Base-by-base conservation (phyloP, 2,113 vertebrate genomes). In the Etheostoma cragini region DNA sequence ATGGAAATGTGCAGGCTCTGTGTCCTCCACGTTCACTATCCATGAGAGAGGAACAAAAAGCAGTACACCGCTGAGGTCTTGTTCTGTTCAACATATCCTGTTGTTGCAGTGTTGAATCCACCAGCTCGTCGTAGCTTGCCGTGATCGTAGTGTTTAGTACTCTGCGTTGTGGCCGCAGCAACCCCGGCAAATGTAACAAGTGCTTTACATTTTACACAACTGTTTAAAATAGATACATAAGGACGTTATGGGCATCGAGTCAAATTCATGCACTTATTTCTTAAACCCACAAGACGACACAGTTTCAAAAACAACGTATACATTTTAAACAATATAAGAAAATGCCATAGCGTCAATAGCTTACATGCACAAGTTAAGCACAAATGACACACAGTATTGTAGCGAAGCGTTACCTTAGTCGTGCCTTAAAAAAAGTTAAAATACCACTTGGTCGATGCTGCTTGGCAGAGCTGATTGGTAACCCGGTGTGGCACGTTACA, bases 161-260 rank as follows among this genome's bases (percentile, higher is more conserved):
- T 95, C 94, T 95, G 94, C 95, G 95, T 96, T 96, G 95, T 96
- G 95, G 94, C 94, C 95, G 95, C 95, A 92, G 94, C 95, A 96
- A 96, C 95, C 94, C 94, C 95, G 94, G n/a, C n/a, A n/a, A n/a
- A n/a, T 13, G 3, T 7, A 42, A 52, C n/a, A 26, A 24, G 13
- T 11, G 1, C 2, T 16, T 35, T 11, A 35, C 5, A 8, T 35
- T 16, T 35, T 5, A 33, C 21, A 33, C 8, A 65, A 12, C 0
- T 21, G 16, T 16, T 45, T 45, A 2, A 24, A 17, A 10, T 6
- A 6, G 4, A 22, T 47, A 21, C 12, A 8, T 38, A 1, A 19
- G 19, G 13, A 68, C n/a, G 49, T 19, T 49, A 2, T 16, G 22
- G n/a, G 6, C 50, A 35, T 52, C 2, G 13, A 30, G 2, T 33